Conservation (phyloP, 2,113 vertebrate species). For the Dipodomys stephensi region DNA sequence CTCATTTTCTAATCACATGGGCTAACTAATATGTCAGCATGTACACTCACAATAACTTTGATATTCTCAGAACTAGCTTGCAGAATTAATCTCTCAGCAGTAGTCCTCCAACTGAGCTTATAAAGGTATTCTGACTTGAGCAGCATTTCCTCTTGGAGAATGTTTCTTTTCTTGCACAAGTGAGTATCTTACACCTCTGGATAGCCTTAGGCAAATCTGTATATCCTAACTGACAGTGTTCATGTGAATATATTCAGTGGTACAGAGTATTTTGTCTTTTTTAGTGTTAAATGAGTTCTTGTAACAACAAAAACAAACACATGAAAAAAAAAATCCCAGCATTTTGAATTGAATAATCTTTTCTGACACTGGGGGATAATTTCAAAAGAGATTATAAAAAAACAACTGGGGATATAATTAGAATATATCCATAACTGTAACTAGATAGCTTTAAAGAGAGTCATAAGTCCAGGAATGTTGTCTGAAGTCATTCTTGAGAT, state of each 20-base stretch:
- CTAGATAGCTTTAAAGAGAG: not conserved
- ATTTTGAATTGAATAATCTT: not conserved
- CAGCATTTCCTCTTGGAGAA: not conserved
- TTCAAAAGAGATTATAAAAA: slow-evolving; percentile 7
- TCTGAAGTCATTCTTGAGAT: not conserved
- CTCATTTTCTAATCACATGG: slow-evolving; percentile 2
- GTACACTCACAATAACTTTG: not conserved
- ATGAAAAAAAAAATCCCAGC: not conserved
- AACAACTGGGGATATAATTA: not conserved
- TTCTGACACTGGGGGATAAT: not conserved
- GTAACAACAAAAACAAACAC: not conserved
- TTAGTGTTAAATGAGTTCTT: not conserved
- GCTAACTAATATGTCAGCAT: not conserved
- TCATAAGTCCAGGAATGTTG: not conserved
- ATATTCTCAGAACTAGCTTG: not conserved
- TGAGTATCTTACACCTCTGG: not conserved
- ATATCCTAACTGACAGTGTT: not conserved
- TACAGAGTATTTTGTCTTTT: not conserved
- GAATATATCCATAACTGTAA: not conserved
- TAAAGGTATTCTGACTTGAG: not conserved
- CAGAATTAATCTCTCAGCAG: not conserved
- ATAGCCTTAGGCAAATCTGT: not conserved
- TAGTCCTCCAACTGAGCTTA: not conserved
- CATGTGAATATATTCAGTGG: not conserved
- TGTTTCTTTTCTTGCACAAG: not conserved